Conservation (phyloP, 1,140 invertebrate species). For the Drosophila kurseongensis region DNA sequence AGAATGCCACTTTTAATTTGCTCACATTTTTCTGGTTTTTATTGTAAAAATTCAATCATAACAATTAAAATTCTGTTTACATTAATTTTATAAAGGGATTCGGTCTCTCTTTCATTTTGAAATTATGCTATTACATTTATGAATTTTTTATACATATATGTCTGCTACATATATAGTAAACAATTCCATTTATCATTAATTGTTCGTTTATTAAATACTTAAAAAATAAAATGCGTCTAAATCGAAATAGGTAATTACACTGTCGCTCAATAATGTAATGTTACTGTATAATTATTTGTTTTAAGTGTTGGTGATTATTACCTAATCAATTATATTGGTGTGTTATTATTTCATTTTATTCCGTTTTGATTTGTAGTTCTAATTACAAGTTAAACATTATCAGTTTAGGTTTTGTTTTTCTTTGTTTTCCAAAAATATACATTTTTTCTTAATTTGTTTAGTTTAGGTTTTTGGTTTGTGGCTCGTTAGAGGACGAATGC, state of each 20-base stretch:
- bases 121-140: conserved; percentile 71
- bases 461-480: conserved; percentile 35
- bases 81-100: conserved; percentile 19
- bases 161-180: conserved; percentile 56
- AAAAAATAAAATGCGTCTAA: conserved; percentile 80
- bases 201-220: conserved; percentile 73
- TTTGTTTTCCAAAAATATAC: conserved; percentile 64
- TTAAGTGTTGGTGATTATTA: conserved; percentile 46
- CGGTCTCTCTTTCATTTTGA: conserved; percentile 44
- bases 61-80: conserved; percentile 62
- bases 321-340: conserved; percentile 60
- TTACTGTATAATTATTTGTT: conserved; percentile 26
- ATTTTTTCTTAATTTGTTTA: conserved; percentile 37
- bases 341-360: conserved; percentile 7
- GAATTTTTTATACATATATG: conserved; percentile 34
- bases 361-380: conserved; percentile 29
- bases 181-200: conserved; percentile 60
- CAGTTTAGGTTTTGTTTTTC: conserved; percentile 23
- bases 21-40: conserved; percentile 46
- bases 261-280: conserved; percentile 27
- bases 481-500: conserved; percentile 68
- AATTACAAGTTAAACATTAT: conserved; percentile 35
- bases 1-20: neutral
- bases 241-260: conserved; percentile 59
- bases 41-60: conserved; percentile 72